These are phyloP conservation scores for Doryteuthis pealeii DNA, from an alignment of 1,140 invertebrate genomes.

Conservation along the genomic window DNA sequence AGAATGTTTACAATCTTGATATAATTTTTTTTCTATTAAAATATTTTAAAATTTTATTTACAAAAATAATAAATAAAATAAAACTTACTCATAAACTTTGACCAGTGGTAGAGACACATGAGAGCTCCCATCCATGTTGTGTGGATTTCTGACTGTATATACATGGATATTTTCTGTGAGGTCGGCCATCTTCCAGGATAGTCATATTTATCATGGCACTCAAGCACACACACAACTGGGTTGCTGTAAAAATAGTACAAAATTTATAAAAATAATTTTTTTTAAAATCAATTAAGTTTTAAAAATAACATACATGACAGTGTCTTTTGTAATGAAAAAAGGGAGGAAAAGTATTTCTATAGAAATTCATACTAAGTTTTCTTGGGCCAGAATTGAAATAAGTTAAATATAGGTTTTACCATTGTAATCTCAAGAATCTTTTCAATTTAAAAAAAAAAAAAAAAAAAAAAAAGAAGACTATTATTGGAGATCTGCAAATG, in stretches of 20 bases:
- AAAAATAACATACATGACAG: no score
- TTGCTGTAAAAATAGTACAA: slow-evolving; percentile 68
- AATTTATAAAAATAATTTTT: background rate
- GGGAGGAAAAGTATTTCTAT: no score
- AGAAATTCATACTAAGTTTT: no score
- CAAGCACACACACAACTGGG: slow-evolving; percentile 88
- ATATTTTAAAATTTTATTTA: background rate
- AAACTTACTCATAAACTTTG: slow-evolving; percentile 87
- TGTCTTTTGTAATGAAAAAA: no score
- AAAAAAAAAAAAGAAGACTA: no score
- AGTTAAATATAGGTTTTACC: no score
- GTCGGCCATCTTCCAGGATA: slow-evolving; percentile 95
- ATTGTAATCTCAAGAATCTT: no score
- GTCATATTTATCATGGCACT: slow-evolving; percentile 93
- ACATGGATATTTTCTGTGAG: slow-evolving; percentile 90
- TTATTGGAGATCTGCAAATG: no score
- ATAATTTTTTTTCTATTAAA: background rate
- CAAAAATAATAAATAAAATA: no score
- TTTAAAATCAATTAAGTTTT: no score
- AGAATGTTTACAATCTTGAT: background rate
- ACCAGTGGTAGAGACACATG: slow-evolving; percentile 88
- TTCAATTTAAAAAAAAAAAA: no score
- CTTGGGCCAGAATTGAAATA: no score
- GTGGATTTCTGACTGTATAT: slow-evolving; percentile 80
- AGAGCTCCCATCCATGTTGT: slow-evolving; percentile 87